phyloP scores from a whole-genome alignment of 2,797 vertebrate species.

The Coendou prehensilis region DNA sequence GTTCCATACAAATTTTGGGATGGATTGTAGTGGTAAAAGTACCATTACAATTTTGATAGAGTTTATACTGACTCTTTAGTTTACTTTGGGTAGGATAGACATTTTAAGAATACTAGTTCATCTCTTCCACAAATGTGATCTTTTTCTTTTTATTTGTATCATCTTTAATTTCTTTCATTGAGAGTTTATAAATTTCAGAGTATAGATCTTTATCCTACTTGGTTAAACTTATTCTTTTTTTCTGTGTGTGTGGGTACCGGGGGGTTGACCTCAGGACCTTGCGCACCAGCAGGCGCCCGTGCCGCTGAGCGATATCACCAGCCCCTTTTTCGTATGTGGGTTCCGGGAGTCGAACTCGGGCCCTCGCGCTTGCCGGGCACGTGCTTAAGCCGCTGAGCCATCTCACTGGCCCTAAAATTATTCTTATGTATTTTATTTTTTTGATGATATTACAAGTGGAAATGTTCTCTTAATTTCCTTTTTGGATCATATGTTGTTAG shows the following conservation, averaged over 20 bases:
- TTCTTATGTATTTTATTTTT: not conserved
- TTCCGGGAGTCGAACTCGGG: too few species aligned
- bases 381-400: too few species aligned
- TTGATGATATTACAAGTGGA: not conserved
- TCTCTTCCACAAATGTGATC: not conserved
- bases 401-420: not conserved
- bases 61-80: not conserved
- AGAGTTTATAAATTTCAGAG: not conserved
- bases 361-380: too few species aligned
- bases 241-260: too few species aligned
- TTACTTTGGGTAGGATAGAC: not conserved
- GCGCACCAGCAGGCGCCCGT: too few species aligned
- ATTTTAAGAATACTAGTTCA: not conserved
- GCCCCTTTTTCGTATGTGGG: too few species aligned
- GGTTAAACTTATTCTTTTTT: not conserved
- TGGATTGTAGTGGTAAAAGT: not conserved
- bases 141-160: not conserved
- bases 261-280: too few species aligned
- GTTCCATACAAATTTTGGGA: not conserved
- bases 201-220: not conserved
- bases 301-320: too few species aligned
- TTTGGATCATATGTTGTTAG: not conserved
- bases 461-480: not conserved
- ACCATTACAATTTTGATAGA: not conserved
- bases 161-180: not conserved